Percentiles rank a stretch among this genome's conserved stretches.
These are phyloP conservation scores for Sus scrofa DNA, from an alignment of 2,113 vertebrate genomes.

Conservation along the genomic window T2T-Sscrofa CM000824.6:150273501-150274000, in stretches of 20 bases:
- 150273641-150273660: conserved; percentile 51
- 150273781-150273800: conserved; percentile 76
- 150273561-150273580: not conserved
- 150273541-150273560: not conserved
- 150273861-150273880: conserved; percentile 84
- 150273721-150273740: conserved; percentile 43
- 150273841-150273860: conserved; percentile 67
- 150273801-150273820: conserved; percentile 54
- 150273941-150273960: conserved; percentile 58
- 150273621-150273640: not conserved
- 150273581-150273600: not conserved
- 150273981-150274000: conserved; percentile 23
- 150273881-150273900: conserved; percentile 74
- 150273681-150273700: conserved; percentile 52
- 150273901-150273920: conserved; percentile 75
- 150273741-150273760: conserved; percentile 80
- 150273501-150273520: not conserved
- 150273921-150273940: conserved; percentile 64
- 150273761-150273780: conserved; percentile 76
- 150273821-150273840: conserved; percentile 78
- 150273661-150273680: not conserved
- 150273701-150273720: too few species aligned
- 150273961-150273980: not conserved
- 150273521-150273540: not conserved
- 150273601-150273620: not conserved